Conservation (phyloP, 2,797 vertebrate species). For the Arctocebus calabarensis region DNA sequence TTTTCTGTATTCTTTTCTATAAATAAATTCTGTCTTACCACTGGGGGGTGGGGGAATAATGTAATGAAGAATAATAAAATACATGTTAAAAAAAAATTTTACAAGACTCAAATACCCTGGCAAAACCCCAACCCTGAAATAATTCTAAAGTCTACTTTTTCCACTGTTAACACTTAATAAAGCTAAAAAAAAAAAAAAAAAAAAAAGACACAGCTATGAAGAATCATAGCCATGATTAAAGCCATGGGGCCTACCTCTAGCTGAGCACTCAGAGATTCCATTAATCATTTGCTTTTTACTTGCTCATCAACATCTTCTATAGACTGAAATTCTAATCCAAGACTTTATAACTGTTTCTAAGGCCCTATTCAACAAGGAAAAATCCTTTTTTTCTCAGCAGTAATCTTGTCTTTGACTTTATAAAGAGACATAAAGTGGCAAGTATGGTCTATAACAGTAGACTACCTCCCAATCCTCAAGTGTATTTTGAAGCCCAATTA, state of each 20-base stretch:
- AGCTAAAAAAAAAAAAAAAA: not conserved
- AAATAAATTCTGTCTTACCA: too few species aligned
- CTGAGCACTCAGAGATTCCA: not conserved
- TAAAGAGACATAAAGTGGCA: not conserved
- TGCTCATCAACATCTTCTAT: not conserved
- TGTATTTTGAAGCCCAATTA: not conserved
- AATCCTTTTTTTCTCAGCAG: not conserved
- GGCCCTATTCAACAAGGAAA: not conserved
- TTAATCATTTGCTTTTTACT: not conserved
- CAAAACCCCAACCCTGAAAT: conserved; percentile 16
- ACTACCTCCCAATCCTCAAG: not conserved
- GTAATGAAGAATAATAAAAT: too few species aligned
- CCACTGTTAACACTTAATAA: not conserved
- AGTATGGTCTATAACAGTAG: not conserved
- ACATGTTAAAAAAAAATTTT: not conserved
- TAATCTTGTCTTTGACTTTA: not conserved
- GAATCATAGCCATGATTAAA: conserved; percentile 14
- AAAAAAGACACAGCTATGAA: not conserved
- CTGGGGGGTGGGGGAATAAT: too few species aligned
- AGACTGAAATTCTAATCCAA: not conserved
- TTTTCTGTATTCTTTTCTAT: too few species aligned
- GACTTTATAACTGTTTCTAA: not conserved
- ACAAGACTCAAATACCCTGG: not conserved
- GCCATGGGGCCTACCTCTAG: not conserved
- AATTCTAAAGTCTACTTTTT: not conserved